A percentile compares a stretch with the other conserved stretches of the same genome.
Conservation (phyloP, 2,797 vertebrate genomes). For the Rousettus madagascariensis region DNA sequence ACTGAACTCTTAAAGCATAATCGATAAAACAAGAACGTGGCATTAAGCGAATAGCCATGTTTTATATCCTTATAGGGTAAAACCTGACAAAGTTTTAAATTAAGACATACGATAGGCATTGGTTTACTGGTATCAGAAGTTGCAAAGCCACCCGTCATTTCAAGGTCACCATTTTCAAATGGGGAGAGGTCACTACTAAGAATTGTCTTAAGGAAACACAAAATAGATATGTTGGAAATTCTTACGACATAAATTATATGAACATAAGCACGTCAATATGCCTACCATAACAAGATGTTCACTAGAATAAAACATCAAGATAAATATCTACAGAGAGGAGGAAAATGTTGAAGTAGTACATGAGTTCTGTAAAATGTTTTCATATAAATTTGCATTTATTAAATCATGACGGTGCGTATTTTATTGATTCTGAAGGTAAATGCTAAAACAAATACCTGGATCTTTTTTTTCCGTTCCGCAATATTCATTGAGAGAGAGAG, state of each 20-base stretch:
- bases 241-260: not conserved
- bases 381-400: not conserved
- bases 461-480: not conserved
- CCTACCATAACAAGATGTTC: not conserved
- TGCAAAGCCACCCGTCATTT: not conserved
- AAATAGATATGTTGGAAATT: not conserved
- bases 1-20: not conserved
- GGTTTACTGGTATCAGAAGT: not conserved
- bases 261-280: not conserved
- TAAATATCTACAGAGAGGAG: not conserved
- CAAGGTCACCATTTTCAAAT: not conserved
- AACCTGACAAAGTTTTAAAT: slow-evolving; percentile 15
- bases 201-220: not conserved
- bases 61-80: not conserved
- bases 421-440: not conserved
- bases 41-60: not conserved
- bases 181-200: not conserved
- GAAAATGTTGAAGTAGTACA: not conserved
- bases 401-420: not conserved
- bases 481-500: not conserved
- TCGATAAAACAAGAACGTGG: not conserved
- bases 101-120: not conserved
- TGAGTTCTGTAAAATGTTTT: not conserved
- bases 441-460: not conserved
- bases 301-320: not conserved